A percentile compares a stretch with the other conserved stretches of the same genome.
Evolutionary conservation across 53 echinoderm and acorn worm genomes (phyloP).

Genomic region (Glandiceps talaboti): DNA sequence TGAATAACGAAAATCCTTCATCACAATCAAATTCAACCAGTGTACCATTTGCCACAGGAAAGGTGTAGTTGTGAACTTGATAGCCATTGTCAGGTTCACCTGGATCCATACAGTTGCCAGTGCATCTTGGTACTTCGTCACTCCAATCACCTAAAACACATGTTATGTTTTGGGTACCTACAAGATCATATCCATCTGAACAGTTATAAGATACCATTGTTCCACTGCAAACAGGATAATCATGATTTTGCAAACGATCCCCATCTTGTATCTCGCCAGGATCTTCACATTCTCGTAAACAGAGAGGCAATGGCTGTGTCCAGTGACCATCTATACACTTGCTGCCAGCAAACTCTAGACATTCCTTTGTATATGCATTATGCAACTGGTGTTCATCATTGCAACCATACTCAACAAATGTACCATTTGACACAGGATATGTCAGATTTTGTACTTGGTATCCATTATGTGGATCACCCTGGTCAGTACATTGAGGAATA

Average conservation of each 20-base stretch:
- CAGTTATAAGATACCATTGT: neutral
- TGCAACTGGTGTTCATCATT: slow-evolving; percentile 13
- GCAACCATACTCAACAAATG: neutral
- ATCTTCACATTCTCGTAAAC: neutral
- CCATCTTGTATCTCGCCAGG: neutral
- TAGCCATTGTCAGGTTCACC: neutral
- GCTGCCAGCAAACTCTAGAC: neutral
- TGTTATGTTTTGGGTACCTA: neutral
- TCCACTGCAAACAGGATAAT: neutral
- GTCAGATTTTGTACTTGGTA: neutral
- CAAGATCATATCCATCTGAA: neutral
- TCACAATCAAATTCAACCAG: neutral
- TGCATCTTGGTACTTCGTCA: neutral
- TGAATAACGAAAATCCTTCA: neutral
- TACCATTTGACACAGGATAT: neutral
- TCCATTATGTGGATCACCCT: neutral
- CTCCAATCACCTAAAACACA: neutral
- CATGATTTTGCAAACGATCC: neutral
- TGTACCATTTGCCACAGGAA: neutral
- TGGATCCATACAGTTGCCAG: neutral
- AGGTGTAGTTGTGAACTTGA: neutral
- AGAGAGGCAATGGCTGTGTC: slow-evolving; percentile 18
- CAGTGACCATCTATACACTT: slow-evolving; percentile 8
- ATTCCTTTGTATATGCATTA: slow-evolving; percentile 34
- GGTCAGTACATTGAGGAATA: neutral